These are phyloP conservation scores for Sepioteuthis lessoniana DNA, from an alignment of 2,888 invertebrate species.

Conservation along the genomic window DNA sequence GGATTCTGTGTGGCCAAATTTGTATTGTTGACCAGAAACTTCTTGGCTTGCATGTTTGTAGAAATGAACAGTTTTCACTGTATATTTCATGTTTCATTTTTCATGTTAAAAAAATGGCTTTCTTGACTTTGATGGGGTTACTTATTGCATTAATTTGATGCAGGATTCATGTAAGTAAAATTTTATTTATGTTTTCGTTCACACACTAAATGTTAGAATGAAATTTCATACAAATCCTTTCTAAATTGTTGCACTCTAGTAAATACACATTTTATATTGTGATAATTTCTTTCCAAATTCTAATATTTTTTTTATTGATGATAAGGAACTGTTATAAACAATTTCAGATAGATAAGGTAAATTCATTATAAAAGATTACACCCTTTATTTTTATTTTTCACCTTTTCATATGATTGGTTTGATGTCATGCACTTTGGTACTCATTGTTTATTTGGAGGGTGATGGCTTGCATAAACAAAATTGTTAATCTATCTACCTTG, in stretches of 20 bases:
- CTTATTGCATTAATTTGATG: background rate
- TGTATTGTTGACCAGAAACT: background rate
- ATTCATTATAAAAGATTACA: background rate
- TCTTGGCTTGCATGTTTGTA: constrained; percentile 33
- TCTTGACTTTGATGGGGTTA: constrained; percentile 12
- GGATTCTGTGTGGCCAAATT: constrained; percentile 11
- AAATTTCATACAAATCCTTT: background rate
- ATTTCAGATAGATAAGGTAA: background rate
- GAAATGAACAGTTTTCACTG: background rate
- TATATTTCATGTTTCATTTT: constrained; percentile 8
- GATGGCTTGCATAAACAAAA: background rate
- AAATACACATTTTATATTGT: background rate
- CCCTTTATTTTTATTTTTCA: background rate
- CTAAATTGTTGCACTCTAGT: background rate
- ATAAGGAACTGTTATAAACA: background rate
- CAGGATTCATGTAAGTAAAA: constrained; percentile 21
- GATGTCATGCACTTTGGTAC: background rate
- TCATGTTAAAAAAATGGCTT: constrained; percentile 3
- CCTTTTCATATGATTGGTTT: background rate
- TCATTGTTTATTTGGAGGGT: background rate
- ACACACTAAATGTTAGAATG: background rate
- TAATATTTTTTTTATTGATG: background rate
- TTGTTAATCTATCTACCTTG: too few species aligned
- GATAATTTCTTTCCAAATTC: background rate
- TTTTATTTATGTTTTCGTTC: background rate